Percentiles rank a stretch among this genome's conserved stretches.
Evolutionary conservation across 2,797 vertebrate genomes (phyloP).

Genomic region (Siniperca obscura): DNA sequence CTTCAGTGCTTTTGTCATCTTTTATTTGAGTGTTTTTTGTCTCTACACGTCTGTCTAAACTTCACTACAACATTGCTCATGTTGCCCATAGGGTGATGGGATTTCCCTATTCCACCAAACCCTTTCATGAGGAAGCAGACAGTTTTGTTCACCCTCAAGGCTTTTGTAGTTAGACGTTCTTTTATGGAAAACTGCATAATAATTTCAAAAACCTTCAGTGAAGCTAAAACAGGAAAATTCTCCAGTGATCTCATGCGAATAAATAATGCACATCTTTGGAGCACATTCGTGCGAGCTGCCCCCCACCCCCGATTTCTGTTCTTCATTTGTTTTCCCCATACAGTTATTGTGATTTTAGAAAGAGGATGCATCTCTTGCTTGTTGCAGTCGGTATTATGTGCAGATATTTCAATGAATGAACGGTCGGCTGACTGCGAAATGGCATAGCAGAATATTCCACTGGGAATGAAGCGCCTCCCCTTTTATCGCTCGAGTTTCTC

Average conservation of each 20-base stretch:
- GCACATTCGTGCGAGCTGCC: conserved; percentile 44
- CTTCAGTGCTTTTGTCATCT: conserved; percentile 26
- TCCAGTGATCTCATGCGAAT: conserved; percentile 68
- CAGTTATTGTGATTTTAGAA: background rate
- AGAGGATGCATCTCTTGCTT: conserved; percentile 34
- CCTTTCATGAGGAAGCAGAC: conserved; percentile 3
- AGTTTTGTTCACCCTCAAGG: conserved; percentile 17
- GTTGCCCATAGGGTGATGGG: conserved; percentile 11
- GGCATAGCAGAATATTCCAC: conserved; percentile 67
- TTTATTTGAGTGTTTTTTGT: conserved; percentile 24
- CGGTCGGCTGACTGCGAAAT: conserved; percentile 71
- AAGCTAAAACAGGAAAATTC: conserved; percentile 42
- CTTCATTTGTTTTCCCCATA: conserved; percentile 17
- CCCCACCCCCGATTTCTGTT: background rate
- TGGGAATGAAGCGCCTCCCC: conserved; percentile 82
- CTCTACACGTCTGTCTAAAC: conserved; percentile 17
- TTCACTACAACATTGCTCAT: background rate
- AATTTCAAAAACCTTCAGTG: conserved; percentile 16
- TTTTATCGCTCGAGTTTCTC: conserved; percentile 81
- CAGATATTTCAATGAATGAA: conserved; percentile 73
- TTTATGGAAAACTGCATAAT: conserved; percentile 15
- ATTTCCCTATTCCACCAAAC: conserved; percentile 10
- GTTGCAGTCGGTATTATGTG: conserved; percentile 58
- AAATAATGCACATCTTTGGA: conserved; percentile 70
- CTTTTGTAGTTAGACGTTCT: conserved; percentile 10